These are phyloP conservation scores for Acanthisitta chloris DNA, from an alignment of 2,113 vertebrate genomes.

Conservation along the genomic window DNA sequence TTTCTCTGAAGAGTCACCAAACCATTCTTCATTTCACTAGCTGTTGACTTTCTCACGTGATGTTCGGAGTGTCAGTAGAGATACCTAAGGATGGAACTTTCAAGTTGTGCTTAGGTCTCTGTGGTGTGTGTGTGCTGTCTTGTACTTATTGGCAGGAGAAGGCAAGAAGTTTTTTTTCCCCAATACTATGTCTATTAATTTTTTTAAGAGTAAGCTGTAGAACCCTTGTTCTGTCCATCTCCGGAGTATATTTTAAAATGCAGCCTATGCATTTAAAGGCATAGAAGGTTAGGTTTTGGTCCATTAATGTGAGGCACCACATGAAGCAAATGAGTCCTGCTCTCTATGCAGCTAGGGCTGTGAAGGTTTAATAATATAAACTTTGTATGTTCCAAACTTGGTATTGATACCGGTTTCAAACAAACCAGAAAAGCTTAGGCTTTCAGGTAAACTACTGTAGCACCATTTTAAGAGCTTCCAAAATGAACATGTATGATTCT, in stretches of 20 bases:
- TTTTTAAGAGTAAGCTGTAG: background rate
- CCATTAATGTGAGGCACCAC: background rate
- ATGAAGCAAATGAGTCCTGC: background rate
- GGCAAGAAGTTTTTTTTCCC: background rate
- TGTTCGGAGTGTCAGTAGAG: background rate
- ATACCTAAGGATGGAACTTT: background rate
- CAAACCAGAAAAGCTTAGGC: background rate
- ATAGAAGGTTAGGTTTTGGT: background rate
- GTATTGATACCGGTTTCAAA: background rate
- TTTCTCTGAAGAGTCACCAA: background rate
- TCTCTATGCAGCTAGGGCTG: background rate
- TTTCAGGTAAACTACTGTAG: background rate
- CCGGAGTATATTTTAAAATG: background rate
- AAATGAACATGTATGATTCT: background rate
- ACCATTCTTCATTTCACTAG: background rate
- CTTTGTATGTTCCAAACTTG: background rate
- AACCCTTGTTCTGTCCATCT: background rate
- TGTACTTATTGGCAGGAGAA: background rate
- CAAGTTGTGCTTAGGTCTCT: background rate
- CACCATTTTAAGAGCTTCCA: background rate
- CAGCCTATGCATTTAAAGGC: background rate
- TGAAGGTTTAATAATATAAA: background rate
- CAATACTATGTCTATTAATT: background rate
- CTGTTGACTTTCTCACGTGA: fast-evolving
- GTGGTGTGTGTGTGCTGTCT: background rate